Evolutionary conservation across 2,113 vertebrate species (phyloP), one percentile per base, ranked within the genome.

Genomic region (Tonatia bakeri): DNA sequence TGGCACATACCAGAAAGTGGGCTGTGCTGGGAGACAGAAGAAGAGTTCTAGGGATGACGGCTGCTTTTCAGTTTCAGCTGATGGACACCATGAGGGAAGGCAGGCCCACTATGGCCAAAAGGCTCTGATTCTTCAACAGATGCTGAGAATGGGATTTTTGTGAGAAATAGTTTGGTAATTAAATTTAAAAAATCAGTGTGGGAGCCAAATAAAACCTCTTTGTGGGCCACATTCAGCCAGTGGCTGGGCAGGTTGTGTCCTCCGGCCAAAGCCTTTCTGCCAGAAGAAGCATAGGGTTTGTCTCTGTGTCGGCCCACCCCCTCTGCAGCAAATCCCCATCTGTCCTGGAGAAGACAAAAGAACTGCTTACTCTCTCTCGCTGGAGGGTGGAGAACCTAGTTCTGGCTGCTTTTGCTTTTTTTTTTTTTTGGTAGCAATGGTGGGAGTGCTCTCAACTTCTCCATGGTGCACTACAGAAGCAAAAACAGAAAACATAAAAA

Each of bases 51-150:
- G 45, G 15, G 36, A 38, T 20, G 3, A 12, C 3, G 17, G 24
- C 50, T 7, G 0, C 65, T 76, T 61, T 67, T 81, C 9, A 9
- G 12, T 31, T 75, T 65, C n/a, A 1, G 7, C 15, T 59, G 47
- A 61, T 20, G 36, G 65, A 72, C 22, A 31, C 20, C 4, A 0
- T 0, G 40, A 72, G 19, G 20, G 43, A 36, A 56, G n/a, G 1
- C 50, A 38, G 24, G 33, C 20, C 43, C 22, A 19, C 1, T 15
- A 4, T 56, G 47, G 24, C 28, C 56, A 26, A 22, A 91, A 31
- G 28, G 4, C 50, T 80, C 56, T 85, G 56, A 33, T 33, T 75
- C 84, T 80, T 52, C 56, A 73, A 64, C 28, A 92, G 79, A 69
- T 12, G 13, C 38, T 69, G 22, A 17, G 19, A 47, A 26, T 92